Evolutionary conservation across 1,140 invertebrate genomes (phyloP), one percentile per base, ranked within the genome.

Genomic region (Heliconius melpomene): DNA sequence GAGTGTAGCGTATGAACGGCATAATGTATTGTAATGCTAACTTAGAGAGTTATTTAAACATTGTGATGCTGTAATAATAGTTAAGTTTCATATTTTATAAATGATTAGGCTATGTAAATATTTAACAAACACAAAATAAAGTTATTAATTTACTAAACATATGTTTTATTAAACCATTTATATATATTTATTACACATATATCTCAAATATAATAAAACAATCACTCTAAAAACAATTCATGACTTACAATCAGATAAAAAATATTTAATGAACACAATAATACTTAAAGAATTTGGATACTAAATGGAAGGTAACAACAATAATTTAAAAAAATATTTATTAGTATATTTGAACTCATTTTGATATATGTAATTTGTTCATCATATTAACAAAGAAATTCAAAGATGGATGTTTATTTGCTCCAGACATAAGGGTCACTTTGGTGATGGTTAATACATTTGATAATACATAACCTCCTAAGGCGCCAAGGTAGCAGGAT

Each of bases 401-500:
- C 32, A 93, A 72, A 26, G 78, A 38, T 74, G 91, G 91, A 79
- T 94, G 90, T 82, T 92, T 93, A 23, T 87, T 76, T 18, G 88
- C 81, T 3, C 89, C 90, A 71, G 85, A 85, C 85, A 90, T 89
- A 72, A 94, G 38, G 3, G 89, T 85, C 1, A 93, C 85, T 84
- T 91, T 93, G 7, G 91, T 84, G 57, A 96, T 88, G 60, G 94
- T 96, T 73, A 96, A 79, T 74, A 96, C 95, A 94, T 96, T 95
- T 13, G 95, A 95, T 3, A 95, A 60, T 23, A 95, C 90, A 82
- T 96, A 96, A 7, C 97, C 97, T 77, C 96, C 80, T 8, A 97
- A 86, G n/a, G 97, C 96, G 74, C 97, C 97, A 11, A 96, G 92
- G 77, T 96, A 95, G 87, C 97, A 97, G 7, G 97, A 97, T 84